A percentile compares a stretch with the other conserved stretches of the same genome.
Evolutionary conservation across 2,113 vertebrate genomes (phyloP).

Genomic region (Gobio gobio): DNA sequence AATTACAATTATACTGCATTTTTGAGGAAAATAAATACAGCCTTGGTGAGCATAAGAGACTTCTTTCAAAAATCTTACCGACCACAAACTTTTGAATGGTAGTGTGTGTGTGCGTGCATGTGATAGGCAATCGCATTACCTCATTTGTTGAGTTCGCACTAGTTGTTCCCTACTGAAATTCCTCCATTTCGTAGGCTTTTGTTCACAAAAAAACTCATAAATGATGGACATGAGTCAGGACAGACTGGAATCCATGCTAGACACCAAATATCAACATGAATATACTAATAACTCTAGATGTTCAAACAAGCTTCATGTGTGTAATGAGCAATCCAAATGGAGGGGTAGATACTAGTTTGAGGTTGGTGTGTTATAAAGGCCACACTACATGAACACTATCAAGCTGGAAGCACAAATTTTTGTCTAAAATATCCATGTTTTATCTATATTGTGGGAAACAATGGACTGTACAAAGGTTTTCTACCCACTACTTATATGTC

Average conservation of each 20-base stretch:
- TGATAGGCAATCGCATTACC: conserved; percentile 25
- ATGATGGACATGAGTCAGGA: background rate
- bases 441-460: conserved; percentile 83
- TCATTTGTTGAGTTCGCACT: background rate
- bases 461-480: conserved; percentile 92
- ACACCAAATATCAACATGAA: conserved; percentile 17
- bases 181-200: background rate
- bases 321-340: conserved; percentile 8
- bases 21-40: background rate
- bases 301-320: conserved; percentile 4
- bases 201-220: background rate
- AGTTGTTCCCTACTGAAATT: conserved; percentile 18
- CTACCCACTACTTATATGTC: conserved; percentile 79
- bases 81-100: background rate
- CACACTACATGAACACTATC: conserved; percentile 80
- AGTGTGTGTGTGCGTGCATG: background rate
- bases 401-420: conserved; percentile 96
- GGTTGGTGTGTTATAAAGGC: conserved; percentile 79
- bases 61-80: background rate
- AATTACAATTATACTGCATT: background rate
- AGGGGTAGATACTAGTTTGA: conserved; percentile 16
- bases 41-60: background rate
- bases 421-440: conserved; percentile 79
- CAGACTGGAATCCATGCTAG: conserved; percentile 8
- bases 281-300: background rate